Percentiles rank a stretch among this genome's conserved stretches.
Conservation (phyloP, 2,797 vertebrate species). For the Spheniscus humboldti region DNA sequence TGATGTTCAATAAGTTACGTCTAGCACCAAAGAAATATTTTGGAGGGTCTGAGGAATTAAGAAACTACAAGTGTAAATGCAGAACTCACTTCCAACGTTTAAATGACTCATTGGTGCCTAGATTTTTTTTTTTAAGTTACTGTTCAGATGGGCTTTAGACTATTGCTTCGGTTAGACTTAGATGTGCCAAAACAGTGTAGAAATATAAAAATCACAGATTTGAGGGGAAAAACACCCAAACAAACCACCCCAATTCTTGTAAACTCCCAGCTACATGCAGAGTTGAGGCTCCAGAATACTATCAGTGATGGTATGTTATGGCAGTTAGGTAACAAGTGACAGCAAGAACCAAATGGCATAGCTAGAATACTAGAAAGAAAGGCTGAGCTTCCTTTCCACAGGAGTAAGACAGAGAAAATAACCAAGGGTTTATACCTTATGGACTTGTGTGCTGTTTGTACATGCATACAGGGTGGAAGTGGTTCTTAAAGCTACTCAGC, state of each 20-base stretch:
- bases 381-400: background rate
- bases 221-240: background rate
- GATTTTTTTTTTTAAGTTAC: background rate
- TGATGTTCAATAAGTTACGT: conserved; percentile 65
- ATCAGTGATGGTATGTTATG: background rate
- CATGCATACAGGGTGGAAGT: background rate
- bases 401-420: background rate
- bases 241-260: background rate
- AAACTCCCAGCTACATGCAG: background rate
- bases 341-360: conserved; percentile 13
- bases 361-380: background rate
- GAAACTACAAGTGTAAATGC: conserved; percentile 36
- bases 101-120: conserved; percentile 37
- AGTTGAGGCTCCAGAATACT: background rate
- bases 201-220: conserved; percentile 6
- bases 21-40: conserved; percentile 67
- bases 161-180: conserved; percentile 59
- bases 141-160: conserved; percentile 15
- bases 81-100: conserved; percentile 16
- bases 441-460: background rate
- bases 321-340: background rate
- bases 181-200: conserved; percentile 11
- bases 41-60: conserved; percentile 49
- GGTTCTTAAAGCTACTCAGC: background rate
- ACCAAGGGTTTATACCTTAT: background rate